Conservation (phyloP, 2,888 invertebrate species). For the Eubasilissa splendida region DNA sequence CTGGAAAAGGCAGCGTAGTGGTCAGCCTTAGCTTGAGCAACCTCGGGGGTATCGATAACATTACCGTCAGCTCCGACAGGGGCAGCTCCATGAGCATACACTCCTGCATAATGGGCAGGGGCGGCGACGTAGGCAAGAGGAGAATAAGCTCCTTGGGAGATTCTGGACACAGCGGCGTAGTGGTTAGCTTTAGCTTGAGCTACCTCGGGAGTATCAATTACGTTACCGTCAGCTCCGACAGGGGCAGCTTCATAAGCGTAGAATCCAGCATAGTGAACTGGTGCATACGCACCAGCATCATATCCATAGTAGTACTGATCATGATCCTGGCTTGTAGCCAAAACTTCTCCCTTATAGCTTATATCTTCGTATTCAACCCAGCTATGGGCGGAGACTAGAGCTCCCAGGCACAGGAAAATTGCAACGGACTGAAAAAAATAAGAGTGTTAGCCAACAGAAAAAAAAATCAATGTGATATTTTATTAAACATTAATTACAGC, state of each 20-base stretch:
- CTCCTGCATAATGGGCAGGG: constrained; percentile 22
- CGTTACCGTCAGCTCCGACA: constrained; percentile 73
- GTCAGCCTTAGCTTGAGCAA: constrained; percentile 70
- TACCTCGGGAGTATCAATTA: constrained; percentile 77
- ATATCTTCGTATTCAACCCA: constrained; percentile 44
- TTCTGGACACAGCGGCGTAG: constrained; percentile 63
- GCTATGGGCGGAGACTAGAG: constrained; percentile 60
- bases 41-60: constrained; percentile 65
- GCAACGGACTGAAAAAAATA: constrained; percentile 34
- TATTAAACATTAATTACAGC: no score
- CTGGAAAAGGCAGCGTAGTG: constrained; percentile 74
- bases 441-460: not conserved
- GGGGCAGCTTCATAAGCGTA: constrained; percentile 64
- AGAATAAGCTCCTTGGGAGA: constrained; percentile 66
- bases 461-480: no score
- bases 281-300: not conserved
- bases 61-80: constrained; percentile 70
- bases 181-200: constrained; percentile 75
- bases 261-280: constrained; percentile 27
- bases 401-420: constrained; percentile 45
- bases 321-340: constrained; percentile 41
- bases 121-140: constrained; percentile 19
- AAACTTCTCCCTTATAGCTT: constrained; percentile 49
- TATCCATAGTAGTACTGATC: not conserved
- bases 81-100: constrained; percentile 73